Conservation (phyloP, 2,113 vertebrate genomes). For the Lepisosteus osseus region DNA sequence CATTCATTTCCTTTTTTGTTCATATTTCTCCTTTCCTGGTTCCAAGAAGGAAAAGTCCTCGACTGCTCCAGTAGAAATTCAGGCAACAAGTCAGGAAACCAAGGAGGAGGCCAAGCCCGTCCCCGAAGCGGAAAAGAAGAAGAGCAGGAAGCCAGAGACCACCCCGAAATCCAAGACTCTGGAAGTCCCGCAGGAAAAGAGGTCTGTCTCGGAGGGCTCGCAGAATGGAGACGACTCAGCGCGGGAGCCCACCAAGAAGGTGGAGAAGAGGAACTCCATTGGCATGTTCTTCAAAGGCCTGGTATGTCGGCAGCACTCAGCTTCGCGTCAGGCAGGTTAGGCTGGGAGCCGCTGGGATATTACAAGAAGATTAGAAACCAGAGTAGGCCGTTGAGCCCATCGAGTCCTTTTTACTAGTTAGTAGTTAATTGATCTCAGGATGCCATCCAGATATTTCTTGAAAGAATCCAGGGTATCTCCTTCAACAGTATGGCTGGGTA, state of each 20-base stretch:
- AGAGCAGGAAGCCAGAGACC: slow-evolving; percentile 41
- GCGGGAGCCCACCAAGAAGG: slow-evolving; percentile 59
- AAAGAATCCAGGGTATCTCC: too few species aligned
- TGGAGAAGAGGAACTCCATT: slow-evolving; percentile 87
- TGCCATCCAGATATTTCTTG: too few species aligned
- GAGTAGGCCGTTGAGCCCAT: too few species aligned
- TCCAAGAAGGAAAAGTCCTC: slow-evolving; percentile 50
- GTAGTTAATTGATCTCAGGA: too few species aligned
- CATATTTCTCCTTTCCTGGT: slow-evolving; percentile 14
- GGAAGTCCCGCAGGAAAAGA: slow-evolving; percentile 49
- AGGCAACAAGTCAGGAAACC: slow-evolving; percentile 47
- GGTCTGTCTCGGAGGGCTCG: slow-evolving; percentile 41
- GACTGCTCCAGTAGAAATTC: slow-evolving; percentile 30
- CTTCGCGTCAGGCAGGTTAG: background rate
- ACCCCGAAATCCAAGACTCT: slow-evolving; percentile 27
- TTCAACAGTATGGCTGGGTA: too few species aligned
- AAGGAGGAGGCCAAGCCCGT: slow-evolving; percentile 66
- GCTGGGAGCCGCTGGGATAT: too few species aligned
- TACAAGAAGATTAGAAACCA: too few species aligned
- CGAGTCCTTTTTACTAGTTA: too few species aligned
- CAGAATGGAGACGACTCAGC: slow-evolving; percentile 58
- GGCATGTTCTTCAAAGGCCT: slow-evolving; percentile 86
- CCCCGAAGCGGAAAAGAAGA: slow-evolving; percentile 32
- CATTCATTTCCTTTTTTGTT: too few species aligned
- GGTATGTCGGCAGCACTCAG: slow-evolving; percentile 56